phyloP scores from a whole-genome alignment of 1,140 invertebrate genomes.

The Drosophila repleta region DNA sequence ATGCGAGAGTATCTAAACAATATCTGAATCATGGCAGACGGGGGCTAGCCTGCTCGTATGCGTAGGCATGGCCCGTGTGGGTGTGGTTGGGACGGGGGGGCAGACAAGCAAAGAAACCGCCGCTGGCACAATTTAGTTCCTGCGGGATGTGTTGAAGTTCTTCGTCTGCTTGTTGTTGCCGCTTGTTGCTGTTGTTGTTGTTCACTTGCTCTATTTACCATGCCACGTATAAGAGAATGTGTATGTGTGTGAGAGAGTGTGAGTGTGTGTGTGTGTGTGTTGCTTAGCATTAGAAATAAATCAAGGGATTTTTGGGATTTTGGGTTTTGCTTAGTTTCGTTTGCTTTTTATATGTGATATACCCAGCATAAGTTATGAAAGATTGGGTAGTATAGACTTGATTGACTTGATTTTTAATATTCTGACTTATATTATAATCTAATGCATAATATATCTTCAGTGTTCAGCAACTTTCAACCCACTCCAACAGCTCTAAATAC shows the following conservation, averaged over 20 bases:
- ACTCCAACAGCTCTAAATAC: background rate
- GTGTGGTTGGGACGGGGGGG: background rate
- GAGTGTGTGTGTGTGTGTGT: conserved; percentile 28
- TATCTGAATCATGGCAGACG: background rate
- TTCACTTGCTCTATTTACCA: conserved; percentile 79
- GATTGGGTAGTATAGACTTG: background rate
- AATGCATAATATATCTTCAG: background rate
- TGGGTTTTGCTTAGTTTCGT: conserved; percentile 50
- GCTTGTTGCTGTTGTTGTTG: conserved; percentile 24
- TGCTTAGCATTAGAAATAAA: conserved; percentile 75
- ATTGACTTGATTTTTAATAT: no score
- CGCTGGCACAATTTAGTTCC: conserved; percentile 78
- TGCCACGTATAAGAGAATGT: conserved; percentile 20
- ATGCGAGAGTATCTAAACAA: conserved; percentile 26
- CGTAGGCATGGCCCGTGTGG: background rate
- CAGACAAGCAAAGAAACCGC: conserved; percentile 71
- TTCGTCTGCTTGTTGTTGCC: conserved; percentile 12
- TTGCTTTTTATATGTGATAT: conserved; percentile 28
- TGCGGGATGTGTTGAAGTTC: conserved; percentile 68
- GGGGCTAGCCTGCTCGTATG: background rate
- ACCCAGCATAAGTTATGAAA: background rate
- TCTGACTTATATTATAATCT: no score
- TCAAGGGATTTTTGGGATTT: conserved; percentile 81
- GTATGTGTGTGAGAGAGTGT: background rate
- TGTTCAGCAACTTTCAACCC: no score